Conservation (phyloP, 2,797 vertebrate species). For the Ptychobarbus kaznakovi region DNA sequence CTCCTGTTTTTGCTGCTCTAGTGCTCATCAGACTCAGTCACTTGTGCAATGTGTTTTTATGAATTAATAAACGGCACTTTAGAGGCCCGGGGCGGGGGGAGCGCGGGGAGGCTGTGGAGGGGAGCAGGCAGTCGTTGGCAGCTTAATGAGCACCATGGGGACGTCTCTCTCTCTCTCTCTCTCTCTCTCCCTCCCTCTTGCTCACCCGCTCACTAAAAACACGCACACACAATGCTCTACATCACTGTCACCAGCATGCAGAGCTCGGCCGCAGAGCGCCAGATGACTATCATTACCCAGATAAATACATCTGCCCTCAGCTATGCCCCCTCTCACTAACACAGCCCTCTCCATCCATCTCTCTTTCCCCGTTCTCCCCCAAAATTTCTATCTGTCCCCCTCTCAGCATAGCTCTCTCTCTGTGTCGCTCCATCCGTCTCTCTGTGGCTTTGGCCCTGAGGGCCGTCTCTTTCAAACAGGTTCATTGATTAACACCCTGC, state of each 20-base stretch:
- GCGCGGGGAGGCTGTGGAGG: conserved; percentile 40
- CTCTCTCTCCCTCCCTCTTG: conserved; percentile 23
- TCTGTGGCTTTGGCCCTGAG: conserved; percentile 62
- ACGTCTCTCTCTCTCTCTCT: conserved; percentile 49
- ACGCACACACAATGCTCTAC: conserved; percentile 58
- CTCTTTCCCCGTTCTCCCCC: conserved; percentile 56
- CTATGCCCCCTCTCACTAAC: conserved; percentile 63
- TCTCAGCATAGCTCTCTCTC: conserved; percentile 32
- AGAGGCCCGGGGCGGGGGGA: conserved; percentile 71
- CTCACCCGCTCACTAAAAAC: conserved; percentile 57
- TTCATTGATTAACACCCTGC: conserved; percentile 78
- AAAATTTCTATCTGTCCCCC: conserved; percentile 59
- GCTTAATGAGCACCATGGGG: conserved; percentile 82
- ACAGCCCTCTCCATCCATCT: conserved; percentile 46
- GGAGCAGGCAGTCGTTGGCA: conserved; percentile 76
- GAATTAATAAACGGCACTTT: conserved; percentile 90
- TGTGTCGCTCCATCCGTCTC: conserved; percentile 28
- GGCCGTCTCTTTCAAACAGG: conserved; percentile 74
- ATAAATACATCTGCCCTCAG: conserved; percentile 78
- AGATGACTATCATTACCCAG: conserved; percentile 79
- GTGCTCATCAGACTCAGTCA: conserved; percentile 84
- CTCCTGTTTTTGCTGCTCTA: conserved; percentile 75
- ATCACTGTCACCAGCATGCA: conserved; percentile 68
- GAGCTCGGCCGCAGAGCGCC: conserved; percentile 64
- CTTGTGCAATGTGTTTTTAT: conserved; percentile 85